These are phyloP conservation scores for Tiliqua scincoides DNA, from an alignment of 2,113 vertebrate genomes.

Conservation along the genomic window DNA sequence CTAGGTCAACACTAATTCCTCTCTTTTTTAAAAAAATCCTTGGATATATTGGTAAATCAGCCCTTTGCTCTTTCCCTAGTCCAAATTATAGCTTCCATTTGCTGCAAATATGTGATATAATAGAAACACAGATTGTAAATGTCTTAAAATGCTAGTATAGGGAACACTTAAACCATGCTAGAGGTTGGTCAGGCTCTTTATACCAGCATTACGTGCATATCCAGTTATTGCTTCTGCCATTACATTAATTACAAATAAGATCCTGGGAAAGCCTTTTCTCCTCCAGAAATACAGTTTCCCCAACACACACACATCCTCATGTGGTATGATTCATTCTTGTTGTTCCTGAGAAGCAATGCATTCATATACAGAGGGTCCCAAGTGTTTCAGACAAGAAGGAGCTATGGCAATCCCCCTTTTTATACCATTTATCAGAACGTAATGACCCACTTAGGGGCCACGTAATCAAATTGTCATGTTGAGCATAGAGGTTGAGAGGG, in stretches of 20 bases:
- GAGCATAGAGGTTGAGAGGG: neutral
- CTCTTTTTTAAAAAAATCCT: neutral
- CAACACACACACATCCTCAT: neutral
- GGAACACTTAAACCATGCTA: neutral
- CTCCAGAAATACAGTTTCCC: neutral
- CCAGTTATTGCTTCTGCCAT: neutral
- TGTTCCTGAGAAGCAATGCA: neutral
- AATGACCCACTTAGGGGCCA: neutral
- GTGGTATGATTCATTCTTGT: neutral
- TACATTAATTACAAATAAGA: neutral
- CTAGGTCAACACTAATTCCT: neutral
- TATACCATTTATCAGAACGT: neutral
- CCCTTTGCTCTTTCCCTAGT: neutral
- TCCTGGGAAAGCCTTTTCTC: neutral
- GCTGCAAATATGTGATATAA: neutral
- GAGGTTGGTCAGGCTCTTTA: neutral
- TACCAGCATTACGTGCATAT: neutral
- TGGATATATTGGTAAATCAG: neutral
- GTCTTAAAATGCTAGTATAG: neutral
- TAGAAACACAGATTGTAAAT: neutral
- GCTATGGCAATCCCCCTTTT: neutral
- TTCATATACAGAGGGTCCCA: neutral
- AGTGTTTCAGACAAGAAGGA: neutral
- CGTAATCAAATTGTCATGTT: neutral
- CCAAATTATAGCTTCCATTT: neutral